Evolutionary conservation across 1,140 invertebrate species (phyloP).

Genomic region (Eubasilissa regina): DNA sequence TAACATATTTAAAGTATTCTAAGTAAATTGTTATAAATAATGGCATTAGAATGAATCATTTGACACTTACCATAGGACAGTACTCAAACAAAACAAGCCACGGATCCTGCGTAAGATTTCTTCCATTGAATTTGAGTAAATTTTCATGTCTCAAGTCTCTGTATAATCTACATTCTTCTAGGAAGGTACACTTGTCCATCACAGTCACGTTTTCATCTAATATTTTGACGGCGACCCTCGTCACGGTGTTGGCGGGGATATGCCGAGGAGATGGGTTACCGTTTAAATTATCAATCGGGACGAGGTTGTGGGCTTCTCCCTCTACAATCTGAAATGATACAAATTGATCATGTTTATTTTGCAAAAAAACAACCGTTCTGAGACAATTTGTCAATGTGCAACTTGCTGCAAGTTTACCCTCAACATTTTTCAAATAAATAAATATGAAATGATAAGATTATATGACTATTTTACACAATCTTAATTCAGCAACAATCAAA

Average conservation of each 20-base stretch:
- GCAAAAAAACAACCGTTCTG: too few relatives aligned
- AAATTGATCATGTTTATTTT: too few relatives aligned
- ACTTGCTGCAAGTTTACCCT: too few relatives aligned
- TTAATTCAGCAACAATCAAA: too few relatives aligned
- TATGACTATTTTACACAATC: too few relatives aligned
- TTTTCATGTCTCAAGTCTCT: slow-evolving; percentile 75
- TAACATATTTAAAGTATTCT: too few relatives aligned
- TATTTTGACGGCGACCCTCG: slow-evolving; percentile 76
- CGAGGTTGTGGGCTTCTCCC: slow-evolving; percentile 77
- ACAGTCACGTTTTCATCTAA: slow-evolving; percentile 78
- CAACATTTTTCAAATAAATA: neutral
- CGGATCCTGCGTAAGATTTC: slow-evolving; percentile 75
- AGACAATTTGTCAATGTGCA: too few relatives aligned
- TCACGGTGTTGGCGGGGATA: slow-evolving; percentile 6
- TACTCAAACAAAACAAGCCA: slow-evolving; percentile 78
- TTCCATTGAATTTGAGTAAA: slow-evolving; percentile 72
- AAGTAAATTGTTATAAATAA: too few relatives aligned
- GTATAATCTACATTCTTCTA: slow-evolving; percentile 78
- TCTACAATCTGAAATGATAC: slow-evolving; percentile 76
- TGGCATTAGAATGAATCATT: neutral
- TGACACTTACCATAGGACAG: slow-evolving; percentile 70
- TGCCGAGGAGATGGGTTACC: slow-evolving; percentile 49
- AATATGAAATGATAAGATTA: too few relatives aligned
- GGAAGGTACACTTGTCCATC: slow-evolving; percentile 78
- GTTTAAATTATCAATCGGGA: slow-evolving; percentile 44